These are phyloP conservation scores for Brachynemurus nebulosus DNA, from an alignment of 2,888 invertebrate species.

Conservation along the genomic window DNA sequence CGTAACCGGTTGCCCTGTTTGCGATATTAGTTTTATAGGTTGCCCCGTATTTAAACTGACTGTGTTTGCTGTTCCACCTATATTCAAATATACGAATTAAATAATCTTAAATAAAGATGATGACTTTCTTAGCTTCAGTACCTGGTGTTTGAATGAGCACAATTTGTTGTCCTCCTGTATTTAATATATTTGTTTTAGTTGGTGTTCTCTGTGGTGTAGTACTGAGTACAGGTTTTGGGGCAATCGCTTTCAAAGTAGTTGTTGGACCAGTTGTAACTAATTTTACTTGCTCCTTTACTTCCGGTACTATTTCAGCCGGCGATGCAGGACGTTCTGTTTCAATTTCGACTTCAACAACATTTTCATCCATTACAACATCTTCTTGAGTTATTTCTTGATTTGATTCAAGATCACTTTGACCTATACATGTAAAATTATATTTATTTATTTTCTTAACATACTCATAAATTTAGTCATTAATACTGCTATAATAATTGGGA, in stretches of 20 bases:
- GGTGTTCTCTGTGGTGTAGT: constrained; percentile 21
- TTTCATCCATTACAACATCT: constrained; percentile 11
- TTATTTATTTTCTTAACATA: neutral
- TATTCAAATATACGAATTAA: constrained; percentile 6
- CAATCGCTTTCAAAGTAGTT: constrained; percentile 40
- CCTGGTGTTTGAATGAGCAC: constrained; percentile 32
- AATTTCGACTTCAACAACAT: constrained; percentile 23
- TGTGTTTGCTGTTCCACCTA: constrained; percentile 17
- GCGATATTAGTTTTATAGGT: constrained; percentile 29
- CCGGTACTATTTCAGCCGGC: constrained; percentile 25
- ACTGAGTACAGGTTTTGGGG: constrained; percentile 25
- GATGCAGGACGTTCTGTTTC: constrained; percentile 24
- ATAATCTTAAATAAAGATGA: neutral
- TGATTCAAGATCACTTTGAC: neutral
- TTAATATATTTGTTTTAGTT: constrained; percentile 20
- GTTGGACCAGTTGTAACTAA: constrained; percentile 1
- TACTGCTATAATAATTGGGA: no score
- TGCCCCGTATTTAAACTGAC: constrained; percentile 21
- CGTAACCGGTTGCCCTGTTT: constrained; percentile 28
- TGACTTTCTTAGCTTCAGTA: constrained; percentile 11
- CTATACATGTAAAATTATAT: neutral
- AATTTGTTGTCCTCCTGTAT: constrained; percentile 32
- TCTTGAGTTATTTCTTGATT: neutral
- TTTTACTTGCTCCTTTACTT: constrained; percentile 19
- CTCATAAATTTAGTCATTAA: neutral